These are phyloP conservation scores for Poecile atricapillus DNA, from an alignment of 2,113 vertebrate genomes.

Conservation along the genomic window DNA sequence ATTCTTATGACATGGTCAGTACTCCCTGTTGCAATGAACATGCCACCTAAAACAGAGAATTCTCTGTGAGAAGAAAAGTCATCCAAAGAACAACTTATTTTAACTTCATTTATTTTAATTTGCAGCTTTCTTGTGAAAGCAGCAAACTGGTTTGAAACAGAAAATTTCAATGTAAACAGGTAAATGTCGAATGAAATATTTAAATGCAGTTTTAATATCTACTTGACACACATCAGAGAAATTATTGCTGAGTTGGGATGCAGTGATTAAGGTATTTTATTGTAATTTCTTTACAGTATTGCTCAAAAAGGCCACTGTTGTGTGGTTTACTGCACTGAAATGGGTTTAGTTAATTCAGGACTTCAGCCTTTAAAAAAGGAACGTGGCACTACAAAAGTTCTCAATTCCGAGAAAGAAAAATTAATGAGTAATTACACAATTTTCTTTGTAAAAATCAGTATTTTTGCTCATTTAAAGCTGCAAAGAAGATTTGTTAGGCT, in stretches of 20 bases:
- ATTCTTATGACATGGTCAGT: conserved; percentile 96
- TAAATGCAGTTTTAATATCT: background rate
- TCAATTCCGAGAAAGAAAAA: background rate
- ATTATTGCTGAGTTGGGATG: background rate
- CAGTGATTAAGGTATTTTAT: background rate
- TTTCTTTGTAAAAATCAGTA: background rate
- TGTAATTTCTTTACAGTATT: background rate
- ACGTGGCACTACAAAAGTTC: rapidly evolving
- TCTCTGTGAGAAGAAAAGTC: background rate
- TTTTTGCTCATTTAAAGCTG: background rate
- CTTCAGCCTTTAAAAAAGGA: background rate
- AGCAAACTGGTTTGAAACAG: background rate
- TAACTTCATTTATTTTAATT: background rate
- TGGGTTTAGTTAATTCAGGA: background rate
- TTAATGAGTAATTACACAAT: background rate
- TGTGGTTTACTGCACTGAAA: background rate
- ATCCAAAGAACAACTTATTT: background rate
- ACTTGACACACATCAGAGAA: background rate
- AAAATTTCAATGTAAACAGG: background rate
- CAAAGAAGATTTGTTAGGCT: background rate
- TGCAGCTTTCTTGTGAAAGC: background rate
- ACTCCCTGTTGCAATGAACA: conserved; percentile 96
- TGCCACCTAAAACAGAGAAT: conserved; percentile 81
- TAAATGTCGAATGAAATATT: background rate
- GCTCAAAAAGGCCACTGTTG: background rate